phyloP scores from a whole-genome alignment of 1,140 invertebrate genomes.

The Scaptomyza graminum region DNA sequence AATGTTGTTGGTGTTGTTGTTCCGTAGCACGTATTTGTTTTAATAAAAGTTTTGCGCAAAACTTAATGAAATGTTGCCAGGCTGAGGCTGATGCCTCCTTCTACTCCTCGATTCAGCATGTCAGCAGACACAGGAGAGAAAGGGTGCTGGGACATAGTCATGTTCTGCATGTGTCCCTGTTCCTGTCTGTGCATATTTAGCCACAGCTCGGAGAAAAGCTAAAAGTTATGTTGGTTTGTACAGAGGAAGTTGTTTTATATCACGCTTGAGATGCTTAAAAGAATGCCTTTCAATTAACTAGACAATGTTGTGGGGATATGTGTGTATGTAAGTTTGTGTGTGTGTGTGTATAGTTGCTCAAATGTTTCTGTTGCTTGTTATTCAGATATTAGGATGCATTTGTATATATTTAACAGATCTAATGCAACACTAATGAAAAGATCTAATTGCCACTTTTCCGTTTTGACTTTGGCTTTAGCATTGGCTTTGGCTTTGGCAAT shows the following conservation, averaged over 20 bases:
- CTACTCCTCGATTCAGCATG: constrained; percentile 11
- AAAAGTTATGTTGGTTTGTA: constrained; percentile 57
- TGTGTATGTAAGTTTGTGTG: constrained; percentile 43
- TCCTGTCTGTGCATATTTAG: constrained; percentile 45
- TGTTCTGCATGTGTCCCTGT: constrained; percentile 39
- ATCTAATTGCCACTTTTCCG: constrained; percentile 67
- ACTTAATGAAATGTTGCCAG: constrained; percentile 81
- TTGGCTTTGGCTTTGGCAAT: constrained; percentile 29
- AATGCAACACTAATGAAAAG: constrained; percentile 59
- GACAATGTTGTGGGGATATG: constrained; percentile 44
- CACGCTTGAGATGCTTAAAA: constrained; percentile 67
- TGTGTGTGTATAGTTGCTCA: constrained; percentile 11
- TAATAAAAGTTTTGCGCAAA: constrained; percentile 82
- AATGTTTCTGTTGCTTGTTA: background rate
- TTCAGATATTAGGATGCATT: constrained; percentile 10
- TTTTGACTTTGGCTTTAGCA: constrained; percentile 21
- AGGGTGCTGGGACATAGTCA: constrained; percentile 15
- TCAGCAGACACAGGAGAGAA: constrained; percentile 6
- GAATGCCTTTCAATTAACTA: constrained; percentile 78
- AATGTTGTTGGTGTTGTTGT: constrained; percentile 29
- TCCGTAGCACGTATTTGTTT: constrained; percentile 74
- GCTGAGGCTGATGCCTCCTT: constrained; percentile 16
- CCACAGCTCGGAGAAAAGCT: constrained; percentile 47
- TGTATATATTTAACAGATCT: constrained; percentile 42
- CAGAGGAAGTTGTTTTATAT: constrained; percentile 78